A percentile compares a stretch with the other conserved stretches of the same genome.
These are phyloP conservation scores for Leptatherina wallacei DNA, from an alignment of 2,797 vertebrate species.

Conservation along the genomic window DNA sequence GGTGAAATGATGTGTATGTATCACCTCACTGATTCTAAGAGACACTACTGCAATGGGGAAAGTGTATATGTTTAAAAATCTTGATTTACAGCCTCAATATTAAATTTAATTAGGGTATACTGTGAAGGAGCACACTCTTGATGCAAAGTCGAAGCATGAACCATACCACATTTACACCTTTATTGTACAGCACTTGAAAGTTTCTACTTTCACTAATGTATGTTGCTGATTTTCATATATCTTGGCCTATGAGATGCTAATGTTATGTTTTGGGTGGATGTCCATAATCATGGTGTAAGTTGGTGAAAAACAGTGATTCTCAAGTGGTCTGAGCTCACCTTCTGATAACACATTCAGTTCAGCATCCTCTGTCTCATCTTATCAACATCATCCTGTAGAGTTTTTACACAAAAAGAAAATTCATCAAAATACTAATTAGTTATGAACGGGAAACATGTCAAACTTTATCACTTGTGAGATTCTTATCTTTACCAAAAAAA, in stretches of 20 bases:
- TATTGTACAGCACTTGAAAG: too few species aligned
- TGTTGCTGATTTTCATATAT: not conserved
- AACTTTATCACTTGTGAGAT: not conserved
- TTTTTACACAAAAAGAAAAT: not conserved
- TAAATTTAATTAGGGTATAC: not conserved
- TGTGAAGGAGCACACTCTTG: not conserved
- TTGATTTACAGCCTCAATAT: slow-evolving; percentile 8
- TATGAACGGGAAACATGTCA: not conserved
- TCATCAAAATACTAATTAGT: not conserved
- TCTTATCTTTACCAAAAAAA: not conserved
- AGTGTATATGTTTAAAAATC: slow-evolving; percentile 32
- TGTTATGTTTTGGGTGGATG: not conserved
- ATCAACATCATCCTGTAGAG: not conserved
- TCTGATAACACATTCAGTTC: not conserved
- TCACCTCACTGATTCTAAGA: slow-evolving; percentile 50
- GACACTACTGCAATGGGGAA: slow-evolving; percentile 12
- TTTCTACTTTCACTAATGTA: too few species aligned
- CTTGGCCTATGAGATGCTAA: not conserved
- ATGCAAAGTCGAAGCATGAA: not conserved
- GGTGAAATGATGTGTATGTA: slow-evolving; percentile 49
- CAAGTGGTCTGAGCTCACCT: not conserved
- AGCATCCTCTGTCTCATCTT: not conserved
- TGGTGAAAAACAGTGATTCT: not conserved
- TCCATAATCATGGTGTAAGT: not conserved
- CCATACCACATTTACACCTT: not conserved